Conservation (phyloP, 2,797 vertebrate species). For the Rhynchotus rufescens region DNA sequence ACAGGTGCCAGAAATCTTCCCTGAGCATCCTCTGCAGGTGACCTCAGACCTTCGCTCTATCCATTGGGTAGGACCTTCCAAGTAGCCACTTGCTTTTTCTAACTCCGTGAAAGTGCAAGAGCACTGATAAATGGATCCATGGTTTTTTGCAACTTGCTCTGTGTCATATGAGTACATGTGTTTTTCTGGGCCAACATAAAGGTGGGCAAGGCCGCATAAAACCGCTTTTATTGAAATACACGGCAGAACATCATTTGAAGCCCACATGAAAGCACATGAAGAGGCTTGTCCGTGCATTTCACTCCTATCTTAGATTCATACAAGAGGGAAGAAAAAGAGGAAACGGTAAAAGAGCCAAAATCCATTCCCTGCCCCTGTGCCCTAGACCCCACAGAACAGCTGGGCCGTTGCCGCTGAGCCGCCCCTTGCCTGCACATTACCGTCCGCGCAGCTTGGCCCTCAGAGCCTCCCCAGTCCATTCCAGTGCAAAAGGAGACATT, state of each 20-base stretch:
- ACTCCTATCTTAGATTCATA: neutral
- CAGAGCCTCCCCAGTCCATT: constrained; percentile 53
- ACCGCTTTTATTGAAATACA: neutral
- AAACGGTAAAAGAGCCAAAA: constrained; percentile 26
- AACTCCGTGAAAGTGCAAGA: neutral
- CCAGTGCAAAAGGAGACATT: constrained; percentile 37
- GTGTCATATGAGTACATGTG: neutral
- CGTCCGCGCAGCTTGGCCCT: constrained; percentile 35
- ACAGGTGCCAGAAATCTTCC: neutral
- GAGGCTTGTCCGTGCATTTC: neutral
- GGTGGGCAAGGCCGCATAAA: neutral
- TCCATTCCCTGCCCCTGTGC: constrained; percentile 2
- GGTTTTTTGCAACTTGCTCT: neutral
- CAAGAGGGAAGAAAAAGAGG: neutral
- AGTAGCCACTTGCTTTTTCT: neutral
- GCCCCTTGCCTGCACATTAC: neutral
- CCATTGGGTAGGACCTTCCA: neutral
- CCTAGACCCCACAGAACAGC: neutral
- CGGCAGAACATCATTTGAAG: neutral
- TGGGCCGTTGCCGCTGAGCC: neutral
- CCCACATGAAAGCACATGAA: neutral
- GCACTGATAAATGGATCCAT: neutral
- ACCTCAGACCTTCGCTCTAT: neutral
- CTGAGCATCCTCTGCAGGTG: neutral
- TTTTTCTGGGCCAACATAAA: neutral